phyloP scores from a whole-genome alignment of 1,140 invertebrate genomes.

The Drosophila kikkawai region DNA sequence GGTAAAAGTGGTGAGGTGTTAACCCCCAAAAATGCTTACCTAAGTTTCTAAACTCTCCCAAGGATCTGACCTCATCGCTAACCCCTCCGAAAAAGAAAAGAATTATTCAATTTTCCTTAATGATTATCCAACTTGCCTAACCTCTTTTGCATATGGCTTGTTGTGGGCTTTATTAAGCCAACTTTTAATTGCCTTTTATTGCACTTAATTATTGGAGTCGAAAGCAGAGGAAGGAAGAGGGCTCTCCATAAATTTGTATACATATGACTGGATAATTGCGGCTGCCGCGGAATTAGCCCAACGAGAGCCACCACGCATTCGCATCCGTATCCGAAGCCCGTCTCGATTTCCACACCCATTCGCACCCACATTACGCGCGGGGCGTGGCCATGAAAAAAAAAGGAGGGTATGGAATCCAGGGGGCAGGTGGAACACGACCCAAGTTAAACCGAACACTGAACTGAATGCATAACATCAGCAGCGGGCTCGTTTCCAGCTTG shows the following conservation, averaged over 20 bases:
- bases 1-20: no score
- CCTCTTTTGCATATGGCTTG: slow-evolving; percentile 43
- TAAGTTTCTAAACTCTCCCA: neutral
- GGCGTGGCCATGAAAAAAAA: slow-evolving; percentile 18
- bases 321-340: slow-evolving; percentile 7
- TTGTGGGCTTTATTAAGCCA: slow-evolving; percentile 36
- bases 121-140: slow-evolving; percentile 26
- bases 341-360: slow-evolving; percentile 32
- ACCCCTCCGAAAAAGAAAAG: neutral
- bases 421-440: slow-evolving; percentile 27
- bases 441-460: slow-evolving; percentile 12
- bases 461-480: slow-evolving; percentile 35
- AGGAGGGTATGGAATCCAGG: slow-evolving; percentile 16
- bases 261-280: slow-evolving; percentile 40
- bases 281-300: slow-evolving; percentile 40
- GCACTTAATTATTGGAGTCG: slow-evolving; percentile 51
- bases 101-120: slow-evolving; percentile 24
- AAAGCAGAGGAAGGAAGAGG: neutral
- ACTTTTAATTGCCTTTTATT: slow-evolving; percentile 41
- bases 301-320: slow-evolving; percentile 43
- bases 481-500: slow-evolving; percentile 36
- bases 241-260: slow-evolving; percentile 36
- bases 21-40: no score
- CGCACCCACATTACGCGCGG: slow-evolving; percentile 50
- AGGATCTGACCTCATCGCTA: slow-evolving; percentile 4